Base-by-base conservation (phyloP, 2,113 vertebrate species). In the Plotosus lineatus region DNA sequence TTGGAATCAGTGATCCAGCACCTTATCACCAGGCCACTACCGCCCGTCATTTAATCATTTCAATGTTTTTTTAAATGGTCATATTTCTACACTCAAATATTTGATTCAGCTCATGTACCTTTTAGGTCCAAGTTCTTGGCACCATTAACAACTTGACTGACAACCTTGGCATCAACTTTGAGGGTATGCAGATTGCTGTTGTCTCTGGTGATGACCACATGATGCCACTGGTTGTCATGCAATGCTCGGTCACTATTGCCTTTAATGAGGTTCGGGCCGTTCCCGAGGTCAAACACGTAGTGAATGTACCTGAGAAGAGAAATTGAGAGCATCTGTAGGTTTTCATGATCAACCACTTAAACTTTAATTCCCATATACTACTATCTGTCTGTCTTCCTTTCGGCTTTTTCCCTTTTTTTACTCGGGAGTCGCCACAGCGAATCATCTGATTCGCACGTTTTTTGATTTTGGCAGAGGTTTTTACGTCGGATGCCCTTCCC, bases 151-250 rank as follows among this genome's bases (percentile, higher is more conserved):
- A 96, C 96, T 87, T 99, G 97, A 83, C 95, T 98, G 33, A 97
- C 97, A 72, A 95, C 89, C 75, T 92, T 96, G 0, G 95, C 94
- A 5, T 99, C 98, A 56, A 99, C 97, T 86, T 99, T 99, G 38
- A 99, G 90, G 7, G 95, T 98, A 87, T 99, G 97, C 3, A 97
- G 96, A 86, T 99, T 99, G 86, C 95, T 98, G 92, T 97, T 98
- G 88, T 99, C 98, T 78, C 98, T 90, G 15, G 97, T 98, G 86
- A 99, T 98, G 50, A 98, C 96, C 0, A 99, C 97, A 0, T 98
- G 97, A 89, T 99, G 98, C 98, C 98, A 99, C 81, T 98, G 97
- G 90, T 99, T 99, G 91, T 99, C 98, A 83, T 98, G 97, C 68
- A 99, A 91, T 21, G 96, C 94, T 28, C 93, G 92, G 36, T 97